Percentiles rank a stretch among this genome's conserved stretches.
These are phyloP conservation scores for Drosophila prolongata DNA, from an alignment of 2,888 invertebrate genomes.

Conservation along the genomic window DNA sequence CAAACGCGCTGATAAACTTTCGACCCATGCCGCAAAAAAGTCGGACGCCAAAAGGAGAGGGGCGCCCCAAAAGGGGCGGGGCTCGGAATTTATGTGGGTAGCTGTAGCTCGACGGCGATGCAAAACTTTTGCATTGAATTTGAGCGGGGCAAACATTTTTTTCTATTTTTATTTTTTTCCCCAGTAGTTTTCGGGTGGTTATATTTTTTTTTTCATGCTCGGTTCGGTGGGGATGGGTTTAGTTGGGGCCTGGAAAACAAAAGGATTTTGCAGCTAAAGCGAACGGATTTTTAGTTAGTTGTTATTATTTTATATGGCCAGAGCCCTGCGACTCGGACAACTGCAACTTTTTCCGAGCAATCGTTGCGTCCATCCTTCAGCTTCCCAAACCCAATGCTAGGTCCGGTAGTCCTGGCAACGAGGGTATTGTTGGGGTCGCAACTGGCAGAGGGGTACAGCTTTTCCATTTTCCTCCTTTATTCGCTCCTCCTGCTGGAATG, in stretches of 20 bases:
- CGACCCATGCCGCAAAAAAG: constrained; percentile 52
- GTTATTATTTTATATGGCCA: constrained; percentile 77
- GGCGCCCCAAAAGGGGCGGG: not conserved
- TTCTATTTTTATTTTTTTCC: constrained; percentile 41
- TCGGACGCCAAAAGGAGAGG: constrained; percentile 29
- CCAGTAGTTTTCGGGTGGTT: constrained; percentile 53
- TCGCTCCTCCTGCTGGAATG: constrained; percentile 65
- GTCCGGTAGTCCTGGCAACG: constrained; percentile 64
- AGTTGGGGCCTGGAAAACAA: constrained; percentile 59
- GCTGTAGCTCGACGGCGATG: constrained; percentile 71
- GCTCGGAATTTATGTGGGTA: constrained; percentile 74
- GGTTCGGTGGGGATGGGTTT: constrained; percentile 1
- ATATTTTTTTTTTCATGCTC: constrained; percentile 6
- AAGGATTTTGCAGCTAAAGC: constrained; percentile 81
- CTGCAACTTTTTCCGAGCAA: constrained; percentile 73
- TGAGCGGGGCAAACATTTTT: constrained; percentile 80
- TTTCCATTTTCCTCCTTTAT: constrained; percentile 46
- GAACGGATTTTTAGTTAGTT: constrained; percentile 79
- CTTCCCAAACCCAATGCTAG: constrained; percentile 7
- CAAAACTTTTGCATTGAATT: constrained; percentile 78
- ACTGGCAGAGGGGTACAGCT: constrained; percentile 52
- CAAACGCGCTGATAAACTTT: constrained; percentile 74
- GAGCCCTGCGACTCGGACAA: constrained; percentile 53
- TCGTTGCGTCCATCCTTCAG: constrained; percentile 45
- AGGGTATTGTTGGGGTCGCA: not conserved